A percentile compares a stretch with the other conserved stretches of the same genome.
Conservation (phyloP, 2,797 vertebrate genomes). For the Microctenopoma lineatum region DNA sequence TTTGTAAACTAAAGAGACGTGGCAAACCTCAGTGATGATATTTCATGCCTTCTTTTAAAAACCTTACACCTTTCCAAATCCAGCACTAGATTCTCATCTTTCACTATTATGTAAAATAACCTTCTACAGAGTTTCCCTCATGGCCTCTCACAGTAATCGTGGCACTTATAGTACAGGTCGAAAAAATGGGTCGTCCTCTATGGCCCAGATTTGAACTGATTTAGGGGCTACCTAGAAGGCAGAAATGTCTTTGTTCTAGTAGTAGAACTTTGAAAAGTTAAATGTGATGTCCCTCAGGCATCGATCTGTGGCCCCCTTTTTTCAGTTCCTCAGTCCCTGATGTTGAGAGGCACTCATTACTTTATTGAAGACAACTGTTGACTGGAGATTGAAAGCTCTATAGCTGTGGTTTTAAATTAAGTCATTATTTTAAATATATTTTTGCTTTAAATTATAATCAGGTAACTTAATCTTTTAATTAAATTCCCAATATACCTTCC, state of each 20-base stretch:
- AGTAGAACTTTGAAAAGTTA: conserved; percentile 44
- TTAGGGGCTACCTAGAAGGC: conserved; percentile 58
- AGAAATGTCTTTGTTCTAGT: conserved; percentile 56
- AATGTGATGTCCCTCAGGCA: conserved; percentile 43
- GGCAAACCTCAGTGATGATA: neutral
- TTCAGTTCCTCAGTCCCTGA: neutral
- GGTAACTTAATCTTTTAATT: too few species aligned
- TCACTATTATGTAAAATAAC: conserved; percentile 14
- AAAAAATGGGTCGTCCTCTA: conserved; percentile 64
- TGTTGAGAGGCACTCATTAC: neutral
- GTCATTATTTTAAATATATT: too few species aligned
- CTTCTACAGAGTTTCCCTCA: conserved; percentile 34
- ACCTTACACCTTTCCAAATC: neutral
- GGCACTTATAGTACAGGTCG: conserved; percentile 25
- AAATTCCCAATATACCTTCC: too few species aligned
- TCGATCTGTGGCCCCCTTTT: conserved; percentile 18
- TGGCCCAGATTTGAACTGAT: conserved; percentile 58
- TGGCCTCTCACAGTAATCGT: conserved; percentile 36
- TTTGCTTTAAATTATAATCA: too few species aligned
- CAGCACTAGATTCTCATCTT: neutral
- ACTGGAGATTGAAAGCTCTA: too few species aligned
- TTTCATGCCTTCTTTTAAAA: too few species aligned
- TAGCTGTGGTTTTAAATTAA: too few species aligned
- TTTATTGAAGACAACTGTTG: too few species aligned
- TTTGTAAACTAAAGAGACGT: neutral